Evolutionary conservation across 2,113 vertebrate genomes (phyloP).

Genomic region (Nematolebias whitei): DNA sequence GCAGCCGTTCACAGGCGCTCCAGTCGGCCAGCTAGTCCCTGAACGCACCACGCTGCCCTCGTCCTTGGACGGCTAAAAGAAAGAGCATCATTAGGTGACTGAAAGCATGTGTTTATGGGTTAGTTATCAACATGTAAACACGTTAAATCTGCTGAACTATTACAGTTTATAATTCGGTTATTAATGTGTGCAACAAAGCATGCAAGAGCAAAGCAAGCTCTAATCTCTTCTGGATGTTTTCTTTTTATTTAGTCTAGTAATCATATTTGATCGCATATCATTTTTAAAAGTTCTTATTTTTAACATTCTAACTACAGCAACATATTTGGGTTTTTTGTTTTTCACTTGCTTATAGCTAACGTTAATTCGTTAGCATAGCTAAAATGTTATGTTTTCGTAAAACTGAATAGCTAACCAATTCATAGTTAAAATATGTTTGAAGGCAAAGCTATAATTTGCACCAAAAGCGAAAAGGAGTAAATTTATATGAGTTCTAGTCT

Average conservation of each 20-base stretch:
- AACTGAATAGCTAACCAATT: background rate
- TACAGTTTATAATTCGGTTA: too few relatives aligned
- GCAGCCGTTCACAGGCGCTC: slow-evolving; percentile 34
- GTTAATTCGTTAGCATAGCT: slow-evolving; percentile 8
- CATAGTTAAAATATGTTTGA: background rate
- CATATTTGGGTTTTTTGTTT: background rate
- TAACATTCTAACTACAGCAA: background rate
- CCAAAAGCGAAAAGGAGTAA: background rate
- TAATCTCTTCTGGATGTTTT: background rate
- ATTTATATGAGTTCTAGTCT: background rate
- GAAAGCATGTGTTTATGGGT: background rate
- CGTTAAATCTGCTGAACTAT: background rate
- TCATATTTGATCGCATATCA: background rate
- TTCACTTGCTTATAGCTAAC: background rate
- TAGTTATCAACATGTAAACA: background rate
- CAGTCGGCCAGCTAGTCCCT: slow-evolving; percentile 50
- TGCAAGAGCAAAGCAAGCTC: too few relatives aligned
- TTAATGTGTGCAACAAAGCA: too few relatives aligned
- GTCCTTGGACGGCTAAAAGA: slow-evolving; percentile 47
- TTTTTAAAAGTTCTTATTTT: background rate
- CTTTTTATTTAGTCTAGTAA: background rate
- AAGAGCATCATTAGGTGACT: background rate
- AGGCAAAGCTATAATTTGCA: background rate
- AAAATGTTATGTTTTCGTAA: slow-evolving; percentile 5
- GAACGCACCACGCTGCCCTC: slow-evolving; percentile 47